phyloP scores from a whole-genome alignment of 2,797 vertebrate species.

The Phoxinus dragarum region DNA sequence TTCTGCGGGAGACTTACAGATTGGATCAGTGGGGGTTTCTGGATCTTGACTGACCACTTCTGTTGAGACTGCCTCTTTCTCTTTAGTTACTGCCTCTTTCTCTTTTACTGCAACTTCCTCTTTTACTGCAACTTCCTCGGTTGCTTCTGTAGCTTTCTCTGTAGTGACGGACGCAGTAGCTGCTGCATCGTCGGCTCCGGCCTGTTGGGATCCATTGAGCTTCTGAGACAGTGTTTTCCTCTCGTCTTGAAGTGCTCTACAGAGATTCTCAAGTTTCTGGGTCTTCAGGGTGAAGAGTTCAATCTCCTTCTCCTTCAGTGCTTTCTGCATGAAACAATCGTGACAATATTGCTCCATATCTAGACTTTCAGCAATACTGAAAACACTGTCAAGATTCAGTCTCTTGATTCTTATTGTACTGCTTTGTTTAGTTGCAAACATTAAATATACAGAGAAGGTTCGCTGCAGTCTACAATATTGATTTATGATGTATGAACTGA shows the following conservation, averaged over 20 bases:
- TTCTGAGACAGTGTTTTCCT: conserved; percentile 88
- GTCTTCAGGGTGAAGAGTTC: conserved; percentile 91
- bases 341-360: background rate
- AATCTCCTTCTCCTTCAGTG: conserved; percentile 92
- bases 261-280: conserved; percentile 94
- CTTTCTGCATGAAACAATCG: conserved; percentile 81
- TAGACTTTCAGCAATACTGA: background rate
- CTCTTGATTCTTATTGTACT: background rate
- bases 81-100: conserved; percentile 63
- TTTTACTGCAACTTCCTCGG: conserved; percentile 60
- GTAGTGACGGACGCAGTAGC: conserved; percentile 33
- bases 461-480: background rate
- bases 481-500: background rate
- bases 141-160: conserved; percentile 2
- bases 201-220: conserved; percentile 78
- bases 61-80: conserved; percentile 61
- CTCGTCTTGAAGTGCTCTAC: conserved; percentile 94
- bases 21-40: conserved; percentile 37
- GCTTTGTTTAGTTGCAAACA: background rate
- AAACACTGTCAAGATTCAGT: background rate
- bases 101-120: conserved; percentile 52
- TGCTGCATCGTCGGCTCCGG: background rate
- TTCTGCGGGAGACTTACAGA: conserved; percentile 22
- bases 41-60: conserved; percentile 57
- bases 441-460: background rate